Evolutionary conservation across 1,140 invertebrate species (phyloP).

Genomic region (Cecropterus lyciades): DNA sequence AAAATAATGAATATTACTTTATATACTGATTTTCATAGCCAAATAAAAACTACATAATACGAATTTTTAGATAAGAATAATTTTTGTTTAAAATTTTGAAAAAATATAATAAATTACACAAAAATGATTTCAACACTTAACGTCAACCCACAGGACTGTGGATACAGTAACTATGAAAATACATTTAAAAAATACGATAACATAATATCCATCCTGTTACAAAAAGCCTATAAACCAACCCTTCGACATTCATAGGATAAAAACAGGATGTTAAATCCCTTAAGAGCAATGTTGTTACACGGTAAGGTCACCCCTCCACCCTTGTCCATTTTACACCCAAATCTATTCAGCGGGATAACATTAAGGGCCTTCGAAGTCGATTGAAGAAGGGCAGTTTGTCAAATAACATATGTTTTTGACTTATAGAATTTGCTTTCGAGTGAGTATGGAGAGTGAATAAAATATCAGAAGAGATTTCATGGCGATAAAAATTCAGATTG

Average conservation of each 20-base stretch:
- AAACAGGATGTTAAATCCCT: slow-evolving; percentile 24
- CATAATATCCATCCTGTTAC: slow-evolving; percentile 11
- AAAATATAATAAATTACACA: no score
- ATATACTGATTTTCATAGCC: no score
- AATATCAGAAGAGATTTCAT: no score
- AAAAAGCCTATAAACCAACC: slow-evolving; percentile 11
- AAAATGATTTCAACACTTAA: no score
- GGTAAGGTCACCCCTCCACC: slow-evolving; percentile 21
- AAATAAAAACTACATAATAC: no score
- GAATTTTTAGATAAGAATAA: no score
- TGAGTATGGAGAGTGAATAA: slow-evolving; percentile 40
- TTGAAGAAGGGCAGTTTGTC: slow-evolving; percentile 1
- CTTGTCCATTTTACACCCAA: slow-evolving; percentile 27
- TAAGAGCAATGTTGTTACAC: slow-evolving; percentile 27
- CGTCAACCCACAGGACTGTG: no score
- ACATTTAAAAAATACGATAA: no score
- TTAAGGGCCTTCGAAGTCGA: slow-evolving; percentile 17
- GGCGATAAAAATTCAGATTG: no score
- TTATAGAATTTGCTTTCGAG: background rate
- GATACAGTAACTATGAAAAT: no score
- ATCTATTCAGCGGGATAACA: slow-evolving; percentile 31
- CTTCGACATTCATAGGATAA: slow-evolving; percentile 7
- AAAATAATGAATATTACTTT: no score
- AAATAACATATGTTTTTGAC: slow-evolving; percentile 5
- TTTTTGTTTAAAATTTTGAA: no score